Evolutionary conservation across 2,113 vertebrate genomes (phyloP).

Genomic region (Geococcyx californianus): DNA sequence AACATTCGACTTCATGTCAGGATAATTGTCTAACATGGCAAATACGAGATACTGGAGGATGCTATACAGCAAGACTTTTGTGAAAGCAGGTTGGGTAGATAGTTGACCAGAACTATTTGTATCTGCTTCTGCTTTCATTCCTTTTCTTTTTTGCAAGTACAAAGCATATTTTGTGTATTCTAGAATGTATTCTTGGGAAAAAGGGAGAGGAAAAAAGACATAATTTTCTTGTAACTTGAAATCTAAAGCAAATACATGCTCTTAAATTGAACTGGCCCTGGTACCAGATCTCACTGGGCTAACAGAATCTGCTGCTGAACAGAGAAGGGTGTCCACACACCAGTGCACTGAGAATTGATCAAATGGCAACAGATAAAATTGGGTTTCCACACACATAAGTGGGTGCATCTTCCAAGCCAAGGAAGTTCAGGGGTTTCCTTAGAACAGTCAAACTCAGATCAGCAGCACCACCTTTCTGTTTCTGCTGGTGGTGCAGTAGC

Average conservation of each 20-base stretch:
- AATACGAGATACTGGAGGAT: background rate
- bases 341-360: background rate
- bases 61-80: background rate
- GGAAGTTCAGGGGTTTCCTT: no score
- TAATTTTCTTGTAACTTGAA: background rate
- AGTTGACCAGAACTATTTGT: background rate
- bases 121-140: background rate
- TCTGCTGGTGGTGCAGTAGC: background rate
- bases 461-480: background rate
- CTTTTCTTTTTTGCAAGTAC: background rate
- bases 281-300: background rate
- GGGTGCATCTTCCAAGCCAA: background rate
- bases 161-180: background rate
- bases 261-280: no score
- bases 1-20: background rate
- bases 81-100: background rate
- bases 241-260: background rate
- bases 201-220: fast-evolving
- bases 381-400: background rate
- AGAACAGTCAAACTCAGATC: background rate
- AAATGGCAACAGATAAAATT: background rate
- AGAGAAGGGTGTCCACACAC: background rate
- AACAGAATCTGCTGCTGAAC: background rate
- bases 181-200: background rate
- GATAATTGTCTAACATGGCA: background rate